Evolutionary conservation across 2,888 invertebrate species (phyloP).

Genomic region (Corbicula japonica): DNA sequence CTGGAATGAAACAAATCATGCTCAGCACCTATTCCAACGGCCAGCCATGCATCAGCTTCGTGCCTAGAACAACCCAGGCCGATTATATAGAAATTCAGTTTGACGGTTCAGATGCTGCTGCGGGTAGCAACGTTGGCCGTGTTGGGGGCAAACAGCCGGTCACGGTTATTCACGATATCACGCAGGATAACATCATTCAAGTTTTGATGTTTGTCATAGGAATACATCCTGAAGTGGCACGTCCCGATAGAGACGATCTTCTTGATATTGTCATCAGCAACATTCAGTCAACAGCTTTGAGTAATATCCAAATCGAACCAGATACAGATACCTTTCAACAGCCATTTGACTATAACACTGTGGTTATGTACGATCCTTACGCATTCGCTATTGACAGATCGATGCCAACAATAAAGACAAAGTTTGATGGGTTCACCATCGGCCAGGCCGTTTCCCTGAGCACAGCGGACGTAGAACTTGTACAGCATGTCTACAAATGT

Average conservation of each 20-base stretch:
- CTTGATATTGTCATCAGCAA: slow-evolving; percentile 57
- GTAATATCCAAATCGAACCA: slow-evolving; percentile 26
- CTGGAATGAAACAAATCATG: slow-evolving; percentile 64
- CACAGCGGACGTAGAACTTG: slow-evolving; percentile 56
- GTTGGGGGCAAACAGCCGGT: slow-evolving; percentile 57
- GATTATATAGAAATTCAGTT: slow-evolving; percentile 64
- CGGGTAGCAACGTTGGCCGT: slow-evolving; percentile 55
- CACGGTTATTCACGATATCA: slow-evolving; percentile 48
- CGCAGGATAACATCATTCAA: slow-evolving; percentile 61
- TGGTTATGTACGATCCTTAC: slow-evolving; percentile 66
- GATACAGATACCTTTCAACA: slow-evolving; percentile 48
- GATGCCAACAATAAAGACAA: slow-evolving; percentile 61
- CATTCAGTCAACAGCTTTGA: slow-evolving; percentile 35
- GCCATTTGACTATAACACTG: slow-evolving; percentile 65
- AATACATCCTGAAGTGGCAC: slow-evolving; percentile 58
- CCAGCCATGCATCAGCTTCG: slow-evolving; percentile 56
- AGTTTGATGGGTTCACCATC: slow-evolving; percentile 59
- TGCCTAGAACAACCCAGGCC: slow-evolving; percentile 48
- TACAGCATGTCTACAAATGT: slow-evolving; percentile 66
- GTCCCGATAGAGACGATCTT: slow-evolving; percentile 62
- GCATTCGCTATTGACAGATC: slow-evolving; percentile 61
- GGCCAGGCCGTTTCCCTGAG: slow-evolving; percentile 65
- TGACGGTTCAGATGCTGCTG: slow-evolving; percentile 31
- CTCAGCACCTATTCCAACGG: slow-evolving; percentile 57
- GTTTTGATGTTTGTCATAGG: slow-evolving; percentile 60